These are phyloP conservation scores for Chondrilla cf. caribensis DNA, from an alignment of 37 sponge, comb jelly and placozoan species.

Conservation along the genomic window DNA sequence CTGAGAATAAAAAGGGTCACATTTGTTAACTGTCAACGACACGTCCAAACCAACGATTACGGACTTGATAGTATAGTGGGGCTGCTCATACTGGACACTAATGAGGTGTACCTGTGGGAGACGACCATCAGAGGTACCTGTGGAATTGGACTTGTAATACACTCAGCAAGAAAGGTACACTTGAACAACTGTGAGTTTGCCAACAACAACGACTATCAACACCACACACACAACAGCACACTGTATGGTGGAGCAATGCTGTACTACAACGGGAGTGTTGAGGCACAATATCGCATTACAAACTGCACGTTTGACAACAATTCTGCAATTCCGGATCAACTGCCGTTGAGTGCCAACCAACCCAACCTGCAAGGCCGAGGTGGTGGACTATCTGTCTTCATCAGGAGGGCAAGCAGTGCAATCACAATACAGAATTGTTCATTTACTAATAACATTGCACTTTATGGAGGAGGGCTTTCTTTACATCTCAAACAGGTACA, in stretches of 20 bases:
- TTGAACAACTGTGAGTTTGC: no score
- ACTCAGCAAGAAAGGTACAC: neutral
- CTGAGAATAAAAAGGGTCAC: neutral
- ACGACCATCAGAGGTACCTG: neutral
- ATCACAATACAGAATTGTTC: neutral
- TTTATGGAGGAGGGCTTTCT: conserved; percentile 2
- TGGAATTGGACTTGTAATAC: neutral
- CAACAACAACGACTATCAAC: no score
- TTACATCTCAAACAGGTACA: neutral
- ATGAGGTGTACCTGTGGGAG: neutral
- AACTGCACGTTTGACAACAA: no score
- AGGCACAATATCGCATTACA: no score
- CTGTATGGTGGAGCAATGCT: neutral
- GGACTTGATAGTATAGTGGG: neutral
- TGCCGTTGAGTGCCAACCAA: neutral
- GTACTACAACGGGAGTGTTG: neutral
- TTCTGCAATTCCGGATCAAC: no score
- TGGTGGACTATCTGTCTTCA: neutral
- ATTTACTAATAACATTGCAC: neutral
- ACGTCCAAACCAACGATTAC: neutral
- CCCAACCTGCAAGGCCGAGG: conserved; percentile 6
- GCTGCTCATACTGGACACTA: neutral
- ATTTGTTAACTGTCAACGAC: neutral
- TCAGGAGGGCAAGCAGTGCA: neutral
- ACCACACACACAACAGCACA: no score